Base-by-base conservation (phyloP, 2,797 vertebrate species). In the Tangara arthus region DNA sequence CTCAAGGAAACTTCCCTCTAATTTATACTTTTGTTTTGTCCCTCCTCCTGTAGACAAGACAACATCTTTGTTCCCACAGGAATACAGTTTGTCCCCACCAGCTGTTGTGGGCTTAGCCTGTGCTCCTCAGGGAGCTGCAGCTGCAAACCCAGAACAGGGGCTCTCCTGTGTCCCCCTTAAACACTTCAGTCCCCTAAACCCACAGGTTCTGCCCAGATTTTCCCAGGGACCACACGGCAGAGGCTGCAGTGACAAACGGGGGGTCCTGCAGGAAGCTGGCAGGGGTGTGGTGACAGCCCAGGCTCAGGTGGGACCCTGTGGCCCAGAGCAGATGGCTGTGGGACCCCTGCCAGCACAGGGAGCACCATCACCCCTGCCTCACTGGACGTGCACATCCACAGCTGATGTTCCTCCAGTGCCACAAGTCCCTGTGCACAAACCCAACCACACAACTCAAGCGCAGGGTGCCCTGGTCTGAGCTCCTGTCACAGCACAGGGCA, bases 251-350 rank as follows among this genome's bases (percentile, higher is more conserved):
- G 77, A 68, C 61, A 59, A 82, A 49, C 65, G 66, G 6, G 32
- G 53, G 41, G 37, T 35, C 47, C 57, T 87, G 88, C 79, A 53
- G 92, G 90, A 92, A 90, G 85, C 49, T 59, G 4, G 66, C 78
- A 88, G 93, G 95, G 89, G 53, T 61, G 41, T 59, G 22, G 50
- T 37, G 73, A 61, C 71, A 73, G 66, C 88, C 83, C 2, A 1
- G 81, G 89, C 42, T 28, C 88, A 92, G 95, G 95, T 93, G 95
- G 64, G 23, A 17, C 34, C 42, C 93, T 11, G 57, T 39, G 87
- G 75, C 68, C 44, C 16, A 3, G 5, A 87, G 93, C 96, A 97
- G 96, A 95, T 90, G 97, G 96, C 55, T 19, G 60, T 50, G 87
- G 96, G 80, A 86, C 84, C 91, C 93, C 90, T 89, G 56, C 89